Percentiles rank a stretch among this genome's conserved stretches.
phyloP scores from a whole-genome alignment of 2,888 invertebrate species.

The Chironomus tentans region DNA sequence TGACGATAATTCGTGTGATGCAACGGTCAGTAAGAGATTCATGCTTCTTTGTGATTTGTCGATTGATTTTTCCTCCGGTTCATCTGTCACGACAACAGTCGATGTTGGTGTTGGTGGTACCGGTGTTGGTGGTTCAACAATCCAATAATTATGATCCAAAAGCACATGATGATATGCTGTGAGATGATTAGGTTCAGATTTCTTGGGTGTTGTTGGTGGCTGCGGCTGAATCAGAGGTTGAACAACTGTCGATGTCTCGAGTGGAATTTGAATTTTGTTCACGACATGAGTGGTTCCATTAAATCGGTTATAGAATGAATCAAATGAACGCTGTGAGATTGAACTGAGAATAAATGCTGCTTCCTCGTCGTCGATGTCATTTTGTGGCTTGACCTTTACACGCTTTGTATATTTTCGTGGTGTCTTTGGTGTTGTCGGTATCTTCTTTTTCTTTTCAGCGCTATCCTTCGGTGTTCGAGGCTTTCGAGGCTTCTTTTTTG shows the following conservation, averaged over 20 bases:
- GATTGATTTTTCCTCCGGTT: no score
- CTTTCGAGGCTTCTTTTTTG: slow-evolving; percentile 13
- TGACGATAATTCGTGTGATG: neutral
- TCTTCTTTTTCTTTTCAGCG: neutral
- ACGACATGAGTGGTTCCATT: neutral
- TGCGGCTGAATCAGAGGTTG: no score
- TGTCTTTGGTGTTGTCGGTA: slow-evolving; percentile 1
- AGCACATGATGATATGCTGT: slow-evolving; percentile 8
- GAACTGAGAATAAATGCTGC: slow-evolving; percentile 20
- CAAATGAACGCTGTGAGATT: slow-evolving; percentile 18
- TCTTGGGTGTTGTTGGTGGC: neutral
- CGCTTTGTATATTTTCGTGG: slow-evolving; percentile 14
- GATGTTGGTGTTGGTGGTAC: neutral
- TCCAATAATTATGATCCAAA: slow-evolving; percentile 20
- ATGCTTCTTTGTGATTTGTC: neutral
- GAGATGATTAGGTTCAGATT: neutral
- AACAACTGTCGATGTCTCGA: neutral
- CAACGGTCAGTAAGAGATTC: neutral
- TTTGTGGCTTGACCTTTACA: neutral
- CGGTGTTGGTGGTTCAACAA: neutral
- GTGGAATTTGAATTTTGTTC: slow-evolving; percentile 1
- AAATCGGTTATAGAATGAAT: slow-evolving; percentile 14
- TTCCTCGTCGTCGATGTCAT: slow-evolving; percentile 19
- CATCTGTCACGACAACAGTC: neutral
- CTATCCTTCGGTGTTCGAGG: neutral